Percentiles rank a stretch among this genome's conserved stretches.
Evolutionary conservation across 2,888 invertebrate species (phyloP).

Genomic region (Lobophora halterata): DNA sequence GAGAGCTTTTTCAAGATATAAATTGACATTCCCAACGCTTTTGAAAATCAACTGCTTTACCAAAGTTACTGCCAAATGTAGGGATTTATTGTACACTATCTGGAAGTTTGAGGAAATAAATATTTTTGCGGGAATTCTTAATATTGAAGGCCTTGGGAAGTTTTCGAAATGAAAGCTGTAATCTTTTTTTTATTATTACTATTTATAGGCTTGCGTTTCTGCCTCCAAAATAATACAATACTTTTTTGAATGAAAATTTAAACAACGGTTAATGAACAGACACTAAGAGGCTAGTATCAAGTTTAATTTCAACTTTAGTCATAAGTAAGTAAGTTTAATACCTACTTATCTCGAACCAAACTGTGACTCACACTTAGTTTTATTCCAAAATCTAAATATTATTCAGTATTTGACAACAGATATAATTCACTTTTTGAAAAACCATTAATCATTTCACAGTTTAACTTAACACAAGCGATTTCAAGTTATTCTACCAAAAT

Average conservation of each 20-base stretch:
- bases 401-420: slow-evolving; percentile 10
- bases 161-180: too few relatives aligned
- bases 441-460: slow-evolving; percentile 24
- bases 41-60: slow-evolving; percentile 37
- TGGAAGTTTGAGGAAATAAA: slow-evolving; percentile 21
- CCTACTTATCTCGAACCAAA: too few relatives aligned
- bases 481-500: neutral
- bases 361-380: slow-evolving; percentile 6
- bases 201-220: too few relatives aligned
- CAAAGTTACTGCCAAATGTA: slow-evolving; percentile 34
- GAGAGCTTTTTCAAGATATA: slow-evolving; percentile 46
- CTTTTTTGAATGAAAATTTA: too few relatives aligned
- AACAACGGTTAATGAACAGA: too few relatives aligned
- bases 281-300: too few relatives aligned
- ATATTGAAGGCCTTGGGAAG: too few relatives aligned
- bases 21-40: slow-evolving; percentile 40
- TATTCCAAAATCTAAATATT: slow-evolving; percentile 11
- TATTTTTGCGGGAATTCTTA: slow-evolving; percentile 17
- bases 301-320: too few relatives aligned
- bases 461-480: slow-evolving; percentile 13
- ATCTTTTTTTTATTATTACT: too few relatives aligned
- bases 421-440: slow-evolving; percentile 24
- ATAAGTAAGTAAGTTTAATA: too few relatives aligned
- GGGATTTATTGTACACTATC: slow-evolving; percentile 38
- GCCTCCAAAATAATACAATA: too few relatives aligned